phyloP scores from a whole-genome alignment of 1,140 invertebrate genomes.

The Araneus ventricosus region DNA sequence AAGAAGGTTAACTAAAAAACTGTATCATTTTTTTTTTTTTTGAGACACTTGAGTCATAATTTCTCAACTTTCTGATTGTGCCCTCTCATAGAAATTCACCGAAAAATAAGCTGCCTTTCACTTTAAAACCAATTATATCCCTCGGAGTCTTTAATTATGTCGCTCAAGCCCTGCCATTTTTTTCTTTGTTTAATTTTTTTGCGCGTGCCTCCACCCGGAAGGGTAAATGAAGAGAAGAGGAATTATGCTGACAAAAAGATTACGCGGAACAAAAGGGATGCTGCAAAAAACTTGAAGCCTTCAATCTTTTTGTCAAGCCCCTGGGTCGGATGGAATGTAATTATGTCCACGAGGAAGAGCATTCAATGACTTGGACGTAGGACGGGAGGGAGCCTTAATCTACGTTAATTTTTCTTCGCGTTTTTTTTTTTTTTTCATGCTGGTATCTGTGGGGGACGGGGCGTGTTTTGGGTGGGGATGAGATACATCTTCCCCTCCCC shows the following conservation, averaged over 20 bases:
- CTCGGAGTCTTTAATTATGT: slow-evolving; percentile 53
- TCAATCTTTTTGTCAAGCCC: slow-evolving; percentile 59
- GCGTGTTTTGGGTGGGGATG: neutral
- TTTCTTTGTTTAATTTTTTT: neutral
- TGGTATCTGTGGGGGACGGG: slow-evolving; percentile 22
- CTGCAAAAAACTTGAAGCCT: slow-evolving; percentile 47
- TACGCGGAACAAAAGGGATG: slow-evolving; percentile 25
- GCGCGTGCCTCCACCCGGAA: slow-evolving; percentile 5
- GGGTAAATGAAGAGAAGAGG: slow-evolving; percentile 25
- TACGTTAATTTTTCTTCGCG: slow-evolving; percentile 57
- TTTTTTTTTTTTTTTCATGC: slow-evolving; percentile 28
- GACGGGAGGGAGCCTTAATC: neutral
- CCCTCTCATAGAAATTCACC: neutral
- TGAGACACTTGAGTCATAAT: neutral
- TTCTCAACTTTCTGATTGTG: neutral
- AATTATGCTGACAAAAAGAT: slow-evolving; percentile 68
- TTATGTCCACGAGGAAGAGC: slow-evolving; percentile 57
- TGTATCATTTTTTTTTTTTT: neutral
- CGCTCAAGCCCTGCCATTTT: neutral
- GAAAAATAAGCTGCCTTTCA: slow-evolving; percentile 26
- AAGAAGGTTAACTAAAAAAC: no score
- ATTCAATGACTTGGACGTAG: slow-evolving; percentile 48
- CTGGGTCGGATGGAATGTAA: slow-evolving; percentile 51
- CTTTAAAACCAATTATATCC: slow-evolving; percentile 51
- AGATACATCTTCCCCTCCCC: neutral